Conservation (phyloP, 64 coral and sea anemone species). For the Porites lutea region DNA sequence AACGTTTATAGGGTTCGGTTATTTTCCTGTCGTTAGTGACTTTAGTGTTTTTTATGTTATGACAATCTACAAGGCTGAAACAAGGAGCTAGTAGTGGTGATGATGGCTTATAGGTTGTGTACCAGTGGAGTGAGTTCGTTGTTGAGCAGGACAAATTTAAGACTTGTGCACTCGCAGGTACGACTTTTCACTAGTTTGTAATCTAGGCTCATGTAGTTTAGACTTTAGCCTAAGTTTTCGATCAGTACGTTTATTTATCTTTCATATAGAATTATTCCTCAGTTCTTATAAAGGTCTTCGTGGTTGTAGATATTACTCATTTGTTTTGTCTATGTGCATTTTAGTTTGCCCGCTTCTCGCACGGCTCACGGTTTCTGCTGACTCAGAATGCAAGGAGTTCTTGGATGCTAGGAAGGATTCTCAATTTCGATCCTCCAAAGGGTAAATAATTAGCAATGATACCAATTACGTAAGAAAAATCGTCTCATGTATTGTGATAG, state of each 20-base stretch:
- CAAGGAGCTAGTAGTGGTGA: not conserved
- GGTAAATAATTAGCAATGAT: not conserved
- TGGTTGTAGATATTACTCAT: not conserved
- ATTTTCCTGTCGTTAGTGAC: not conserved
- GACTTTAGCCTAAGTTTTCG: too few species aligned
- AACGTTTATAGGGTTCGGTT: not conserved
- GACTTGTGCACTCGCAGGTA: conserved; percentile 32
- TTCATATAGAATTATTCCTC: too few species aligned
- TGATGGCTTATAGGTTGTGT: conserved; percentile 35
- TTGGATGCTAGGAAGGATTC: not conserved
- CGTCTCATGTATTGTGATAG: too few species aligned
- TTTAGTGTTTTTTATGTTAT: not conserved
- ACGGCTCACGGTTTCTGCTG: not conserved
- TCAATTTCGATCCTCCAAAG: conserved; percentile 51
- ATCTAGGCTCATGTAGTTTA: too few species aligned
- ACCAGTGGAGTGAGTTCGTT: conserved; percentile 7
- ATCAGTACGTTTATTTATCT: not conserved
- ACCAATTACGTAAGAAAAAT: not conserved
- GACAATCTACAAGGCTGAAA: not conserved
- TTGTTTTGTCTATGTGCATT: not conserved
- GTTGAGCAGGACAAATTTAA: conserved; percentile 2
- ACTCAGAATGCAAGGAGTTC: conserved; percentile 37
- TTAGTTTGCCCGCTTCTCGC: not conserved
- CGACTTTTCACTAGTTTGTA: not conserved
- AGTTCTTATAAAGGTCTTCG: not conserved